Base-by-base conservation (phyloP, 2,113 vertebrate genomes). In the Centropus bengalensis region DNA sequence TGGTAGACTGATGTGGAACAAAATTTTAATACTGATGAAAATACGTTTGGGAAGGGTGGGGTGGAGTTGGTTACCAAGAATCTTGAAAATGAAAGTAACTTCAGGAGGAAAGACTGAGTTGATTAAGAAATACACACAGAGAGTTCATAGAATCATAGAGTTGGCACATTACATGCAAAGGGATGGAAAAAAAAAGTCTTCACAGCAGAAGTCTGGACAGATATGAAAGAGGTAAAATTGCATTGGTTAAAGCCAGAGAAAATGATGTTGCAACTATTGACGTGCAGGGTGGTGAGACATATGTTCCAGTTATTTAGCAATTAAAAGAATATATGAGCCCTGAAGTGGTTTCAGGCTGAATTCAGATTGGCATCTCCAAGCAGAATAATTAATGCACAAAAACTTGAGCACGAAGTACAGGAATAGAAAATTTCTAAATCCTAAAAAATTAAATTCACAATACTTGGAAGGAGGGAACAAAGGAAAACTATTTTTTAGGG, bases 241-340 rank as follows among this genome's bases (percentile, higher is more conserved):
- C 74, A 55, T 1, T 76, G 66, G 95, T 92, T 79, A 82, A 92
- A 90, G 88, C 68, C 86, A 96, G 92, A 79, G 86, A 95, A 95
- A 85, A 92, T 0, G 69, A 94, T 96, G 96, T 97, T 91, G 95
- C 95, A 95, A 95, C 82, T 70, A 36, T 11, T 97, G 96, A 92
- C 59, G 59, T 93, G 82, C 55, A 83, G 71, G 71, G 78, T 89
- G 93, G 64, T 95, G 94, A 95, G 91, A 81, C 95, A 94, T 92
- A 95, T 67, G 83, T 96, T 96, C 92, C 76, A 47, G 94, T 96
- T 81, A 78, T 90, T 92, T 93, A 96, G 83, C 92, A 96, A 95
- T 93, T 94, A 49, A 82, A 88, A 81, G 86, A 93, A 95, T 96
- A 96, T 93, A 96, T 95, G 88, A 95, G 76, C 95, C 89, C 92